These are phyloP conservation scores for Anaspis maculata DNA, from an alignment of 2,888 invertebrate genomes.

Conservation along the genomic window DNA sequence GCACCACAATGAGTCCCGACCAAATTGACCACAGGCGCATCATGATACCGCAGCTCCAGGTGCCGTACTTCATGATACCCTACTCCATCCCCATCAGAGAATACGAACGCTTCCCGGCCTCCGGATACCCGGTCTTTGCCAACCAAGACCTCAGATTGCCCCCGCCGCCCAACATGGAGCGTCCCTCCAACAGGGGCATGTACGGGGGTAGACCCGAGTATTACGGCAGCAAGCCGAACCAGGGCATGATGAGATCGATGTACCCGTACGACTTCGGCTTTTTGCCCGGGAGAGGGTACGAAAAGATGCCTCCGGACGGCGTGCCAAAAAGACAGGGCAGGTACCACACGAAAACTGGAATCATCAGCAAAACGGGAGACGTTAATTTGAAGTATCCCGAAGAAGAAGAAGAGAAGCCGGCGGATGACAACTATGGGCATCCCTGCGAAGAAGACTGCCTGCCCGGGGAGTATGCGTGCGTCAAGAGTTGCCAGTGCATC, in stretches of 20 bases:
- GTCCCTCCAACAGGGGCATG: constrained; percentile 22
- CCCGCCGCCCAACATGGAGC: constrained; percentile 4
- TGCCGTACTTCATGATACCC: constrained; percentile 18
- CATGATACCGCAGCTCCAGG: constrained; percentile 13
- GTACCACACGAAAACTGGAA: constrained; percentile 15
- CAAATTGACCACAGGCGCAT: constrained; percentile 9
- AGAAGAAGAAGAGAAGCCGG: constrained; percentile 17
- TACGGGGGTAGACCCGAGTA: constrained; percentile 36
- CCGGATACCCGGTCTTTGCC: constrained; percentile 18
- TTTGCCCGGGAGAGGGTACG: constrained; percentile 26
- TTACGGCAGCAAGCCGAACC: constrained; percentile 28
- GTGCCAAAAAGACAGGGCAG: constrained; percentile 9
- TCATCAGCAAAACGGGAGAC: constrained; percentile 5
- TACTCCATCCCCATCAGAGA: constrained; percentile 24
- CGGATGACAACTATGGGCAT: constrained; percentile 19
- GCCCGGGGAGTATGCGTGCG: constrained; percentile 49
- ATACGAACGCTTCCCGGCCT: constrained; percentile 18
- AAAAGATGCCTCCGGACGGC: constrained; percentile 14
- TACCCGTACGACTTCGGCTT: constrained; percentile 29
- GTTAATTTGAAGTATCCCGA: constrained; percentile 19
- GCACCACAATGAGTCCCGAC: constrained; percentile 30
- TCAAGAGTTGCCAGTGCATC: constrained; percentile 60
- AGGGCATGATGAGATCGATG: constrained; percentile 16
- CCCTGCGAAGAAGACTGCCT: constrained; percentile 40
- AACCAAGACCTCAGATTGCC: constrained; percentile 9